Percentiles rank a stretch among this genome's conserved stretches.
Conservation (phyloP, 2,888 invertebrate genomes). For the Panzeria rudis region DNA sequence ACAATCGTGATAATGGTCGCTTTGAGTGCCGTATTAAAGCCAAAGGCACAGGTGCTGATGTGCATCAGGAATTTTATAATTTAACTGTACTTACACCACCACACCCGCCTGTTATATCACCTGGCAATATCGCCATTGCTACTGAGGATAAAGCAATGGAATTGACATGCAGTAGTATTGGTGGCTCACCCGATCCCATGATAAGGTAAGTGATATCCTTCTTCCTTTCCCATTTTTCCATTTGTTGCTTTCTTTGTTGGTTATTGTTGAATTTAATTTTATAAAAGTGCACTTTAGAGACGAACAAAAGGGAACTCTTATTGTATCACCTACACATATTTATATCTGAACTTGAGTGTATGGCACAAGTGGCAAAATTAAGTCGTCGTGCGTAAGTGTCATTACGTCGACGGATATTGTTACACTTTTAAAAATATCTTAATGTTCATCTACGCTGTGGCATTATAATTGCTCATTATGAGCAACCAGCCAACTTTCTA, state of each 20-base stretch:
- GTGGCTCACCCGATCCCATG: slow-evolving; percentile 95
- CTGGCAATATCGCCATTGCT: slow-evolving; percentile 90
- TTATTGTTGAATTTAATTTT: not conserved
- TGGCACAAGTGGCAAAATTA: slow-evolving; percentile 35
- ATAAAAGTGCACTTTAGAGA: not conserved
- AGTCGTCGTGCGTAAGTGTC: slow-evolving; percentile 55
- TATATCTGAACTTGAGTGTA: not conserved
- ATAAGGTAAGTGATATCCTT: slow-evolving; percentile 86
- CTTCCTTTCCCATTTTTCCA: not conserved
- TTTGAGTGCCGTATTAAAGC: slow-evolving; percentile 96
- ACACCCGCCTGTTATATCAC: slow-evolving; percentile 90
- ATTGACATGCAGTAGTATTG: slow-evolving; percentile 91
- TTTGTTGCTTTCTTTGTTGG: not conserved
- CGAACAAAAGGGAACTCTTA: not conserved
- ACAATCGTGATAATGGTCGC: slow-evolving; percentile 94
- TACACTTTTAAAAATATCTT: too few relatives aligned
- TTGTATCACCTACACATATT: not conserved
- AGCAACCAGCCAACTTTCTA: too few relatives aligned
- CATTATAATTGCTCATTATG: too few relatives aligned
- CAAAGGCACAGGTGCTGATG: slow-evolving; percentile 91
- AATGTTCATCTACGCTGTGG: too few relatives aligned
- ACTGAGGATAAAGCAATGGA: slow-evolving; percentile 92
- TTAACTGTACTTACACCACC: slow-evolving; percentile 94
- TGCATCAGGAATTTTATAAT: slow-evolving; percentile 92
- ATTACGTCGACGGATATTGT: too few relatives aligned